A percentile compares a stretch with the other conserved stretches of the same genome.
phyloP scores from a whole-genome alignment of 2,888 invertebrate species.

The Metacarcinus magister region DNA sequence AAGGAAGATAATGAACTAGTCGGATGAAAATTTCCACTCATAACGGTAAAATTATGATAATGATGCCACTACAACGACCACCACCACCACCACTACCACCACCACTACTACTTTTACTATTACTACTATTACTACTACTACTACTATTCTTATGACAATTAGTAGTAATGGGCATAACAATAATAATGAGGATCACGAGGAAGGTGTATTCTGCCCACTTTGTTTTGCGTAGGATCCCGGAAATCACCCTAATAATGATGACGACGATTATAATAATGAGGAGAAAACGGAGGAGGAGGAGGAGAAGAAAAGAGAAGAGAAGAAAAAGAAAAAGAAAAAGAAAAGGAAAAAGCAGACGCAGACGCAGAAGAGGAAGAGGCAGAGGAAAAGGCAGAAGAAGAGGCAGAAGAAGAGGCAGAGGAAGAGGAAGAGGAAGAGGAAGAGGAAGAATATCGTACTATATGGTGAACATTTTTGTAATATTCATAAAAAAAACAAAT shows the following conservation, averaged over 20 bases:
- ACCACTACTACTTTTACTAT: neutral
- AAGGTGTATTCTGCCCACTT: neutral
- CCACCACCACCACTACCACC: neutral
- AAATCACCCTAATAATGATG: neutral
- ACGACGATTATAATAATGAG: neutral
- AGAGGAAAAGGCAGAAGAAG: no score
- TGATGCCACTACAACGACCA: neutral
- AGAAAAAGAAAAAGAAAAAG: no score
- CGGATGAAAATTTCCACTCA: constrained; percentile 33
- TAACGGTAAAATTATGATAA: constrained; percentile 1
- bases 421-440: no score
- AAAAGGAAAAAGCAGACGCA: no score
- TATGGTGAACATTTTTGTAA: neutral
- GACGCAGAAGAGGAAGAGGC: no score
- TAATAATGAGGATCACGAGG: neutral
- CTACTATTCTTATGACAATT: neutral
- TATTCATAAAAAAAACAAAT: neutral
- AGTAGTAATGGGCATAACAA: neutral
- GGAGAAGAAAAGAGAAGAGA: no score
- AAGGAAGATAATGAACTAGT: constrained; percentile 31
- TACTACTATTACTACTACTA: neutral
- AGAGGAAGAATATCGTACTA: no score
- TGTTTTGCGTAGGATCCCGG: neutral
- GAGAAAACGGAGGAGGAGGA: no score
- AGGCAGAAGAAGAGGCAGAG: no score